phyloP scores from a whole-genome alignment of 2,797 vertebrate genomes.

The Rhinichthys osculus region DNA sequence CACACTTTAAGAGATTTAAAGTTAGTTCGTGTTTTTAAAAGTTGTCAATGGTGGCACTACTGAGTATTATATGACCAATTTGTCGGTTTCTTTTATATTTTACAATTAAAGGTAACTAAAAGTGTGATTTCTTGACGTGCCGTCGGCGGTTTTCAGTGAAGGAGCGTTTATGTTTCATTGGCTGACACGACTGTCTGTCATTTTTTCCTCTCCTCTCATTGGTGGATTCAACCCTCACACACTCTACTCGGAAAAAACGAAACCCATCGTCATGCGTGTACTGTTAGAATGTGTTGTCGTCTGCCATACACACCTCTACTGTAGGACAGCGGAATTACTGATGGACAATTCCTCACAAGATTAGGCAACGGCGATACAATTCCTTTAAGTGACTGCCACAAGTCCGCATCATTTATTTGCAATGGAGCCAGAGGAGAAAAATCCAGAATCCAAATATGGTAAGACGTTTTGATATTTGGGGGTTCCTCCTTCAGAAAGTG shows the following conservation, averaged over 20 bases:
- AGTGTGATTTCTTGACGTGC: neutral
- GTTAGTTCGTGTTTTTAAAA: neutral
- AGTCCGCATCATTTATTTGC: neutral
- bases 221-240: conserved; percentile 2
- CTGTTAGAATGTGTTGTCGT: conserved; percentile 6
- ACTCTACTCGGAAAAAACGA: neutral
- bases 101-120: neutral
- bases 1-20: neutral
- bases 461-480: conserved; percentile 53
- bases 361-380: conserved; percentile 2
- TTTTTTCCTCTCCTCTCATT: conserved; percentile 11
- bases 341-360: conserved; percentile 33
- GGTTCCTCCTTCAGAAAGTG: conserved; percentile 27
- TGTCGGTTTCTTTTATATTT: neutral
- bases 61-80: neutral
- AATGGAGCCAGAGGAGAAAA: conserved; percentile 79
- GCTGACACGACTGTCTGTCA: conserved; percentile 13
- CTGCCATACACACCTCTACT: neutral
- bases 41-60: too few species aligned
- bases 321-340: conserved; percentile 25
- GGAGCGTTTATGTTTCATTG: conserved; percentile 33
- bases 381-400: conserved; percentile 44
- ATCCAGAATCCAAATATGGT: conserved; percentile 79
- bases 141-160: neutral
- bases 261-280: neutral